Evolutionary conservation across 2,113 vertebrate species (phyloP), one percentile per base, ranked within the genome.

Genomic region (Crotalus tigris): DNA sequence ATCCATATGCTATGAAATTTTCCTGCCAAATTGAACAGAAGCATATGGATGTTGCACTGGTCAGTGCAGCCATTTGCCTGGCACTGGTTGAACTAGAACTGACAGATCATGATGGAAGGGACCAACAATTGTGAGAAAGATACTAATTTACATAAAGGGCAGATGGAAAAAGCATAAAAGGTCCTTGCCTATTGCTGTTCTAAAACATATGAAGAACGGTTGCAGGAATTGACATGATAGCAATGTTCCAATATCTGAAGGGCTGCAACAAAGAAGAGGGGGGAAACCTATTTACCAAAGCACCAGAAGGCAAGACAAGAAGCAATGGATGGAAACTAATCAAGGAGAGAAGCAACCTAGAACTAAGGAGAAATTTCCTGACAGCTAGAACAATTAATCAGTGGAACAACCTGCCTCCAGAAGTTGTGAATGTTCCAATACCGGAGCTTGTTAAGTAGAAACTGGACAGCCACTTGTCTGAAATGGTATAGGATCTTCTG

Each of bases 101-200:
- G 57, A 90, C 53, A 93, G 93, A 96, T 94, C 86, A 85, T 91
- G 96, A 94, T 89, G 61, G 92, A 96, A 39, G 69, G 95, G 93
- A 93, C 92, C 10, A 94, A 94, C 2, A 95, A 93, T 88, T 95
- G 91, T 54, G 90, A 94, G 85, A 91, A 95, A 95, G 55, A 94
- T 89, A 59, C 87, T 94, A 59, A 96, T 97, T 95, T 97, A 90
- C 94, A 97, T 95, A 91, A 96, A 59, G 91, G 94, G 58, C 96
- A 96, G 94, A 57, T 85, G 90, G 46, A 51, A 59, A 91, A 92
- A 88, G 46, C 46, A 7, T 85, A 64, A 92, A 90, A 12, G 13
- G 87, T 90, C 57, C 93, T 89, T 92, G 10, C 12, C 29, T 86
- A 95, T 33, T 69, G 69, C 69, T 92, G 59, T 92, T 90, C 33